Base-by-base conservation (phyloP, 1,140 invertebrate species). In the Anoplophora glabripennis region DNA sequence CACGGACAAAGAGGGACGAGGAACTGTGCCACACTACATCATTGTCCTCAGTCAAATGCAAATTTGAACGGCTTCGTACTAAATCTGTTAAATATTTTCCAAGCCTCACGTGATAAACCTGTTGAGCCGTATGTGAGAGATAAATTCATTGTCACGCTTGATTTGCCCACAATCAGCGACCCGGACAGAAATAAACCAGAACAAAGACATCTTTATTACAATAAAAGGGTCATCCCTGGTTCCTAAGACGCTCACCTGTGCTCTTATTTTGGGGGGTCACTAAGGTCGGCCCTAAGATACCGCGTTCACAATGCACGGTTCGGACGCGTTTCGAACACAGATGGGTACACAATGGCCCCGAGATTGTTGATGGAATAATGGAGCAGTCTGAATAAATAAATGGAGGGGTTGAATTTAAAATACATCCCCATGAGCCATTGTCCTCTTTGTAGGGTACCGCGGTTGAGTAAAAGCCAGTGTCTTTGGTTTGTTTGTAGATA, bases 291-390 rank as follows among this genome's bases (percentile, higher is more conserved):
- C 48, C 45, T 55, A 53, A 52, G 53, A 57, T 61, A 55, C 59
- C 59, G 21, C 21, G 2, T 28, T 28, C 21, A 28, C 21, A 28
- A 28, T 28, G 21, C 21, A 47, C 59, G 46, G 59, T 60, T 49
- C 46, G 34, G 21, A 54, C 40, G 52, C 44, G 10, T 57, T 53
- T 40, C 54, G 52, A 44, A 54, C 60, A 64, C 65, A 69, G 67
- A 69, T 69, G 67, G 67, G 65, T 66, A 67, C 67, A 70, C 68
- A 70, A 70, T 70, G 55, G 64, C 49, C 49, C 48, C 53, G 54
- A 65, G 61, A 70, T 70, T 66, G 64, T 65, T 64, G 57, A 64
- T 66, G 44, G 64, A 70, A 70, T 70, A 70, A 70, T 70, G 64
- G 68, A 64, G 57, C 60, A 63, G 62, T 69, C 56, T 68, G 66